These are phyloP conservation scores for Apotomis turbidana DNA, from an alignment of 2,888 invertebrate genomes.

Conservation along the genomic window DNA sequence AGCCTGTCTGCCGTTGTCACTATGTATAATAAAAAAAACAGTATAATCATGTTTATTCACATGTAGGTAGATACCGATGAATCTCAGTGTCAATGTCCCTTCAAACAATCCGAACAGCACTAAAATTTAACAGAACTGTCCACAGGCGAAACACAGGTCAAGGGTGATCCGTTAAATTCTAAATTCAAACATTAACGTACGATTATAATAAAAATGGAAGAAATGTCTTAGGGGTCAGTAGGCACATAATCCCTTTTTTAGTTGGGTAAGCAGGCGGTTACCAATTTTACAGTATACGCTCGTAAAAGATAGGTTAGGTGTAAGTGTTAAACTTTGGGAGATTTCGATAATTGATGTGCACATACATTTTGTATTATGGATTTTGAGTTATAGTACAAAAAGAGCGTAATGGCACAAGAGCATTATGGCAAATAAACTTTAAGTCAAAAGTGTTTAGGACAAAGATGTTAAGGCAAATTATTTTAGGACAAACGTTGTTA, in stretches of 20 bases:
- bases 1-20: neutral
- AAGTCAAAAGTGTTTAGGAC: too few relatives aligned
- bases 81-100: slow-evolving; percentile 23
- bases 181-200: slow-evolving; percentile 30
- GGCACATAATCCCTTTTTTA: neutral
- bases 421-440: too few relatives aligned
- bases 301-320: slow-evolving; percentile 49
- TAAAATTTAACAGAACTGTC: slow-evolving; percentile 14
- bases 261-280: slow-evolving; percentile 24
- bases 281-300: slow-evolving; percentile 62
- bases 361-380: too few relatives aligned
- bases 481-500: too few relatives aligned
- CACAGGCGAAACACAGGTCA: slow-evolving; percentile 35
- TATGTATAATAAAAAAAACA: slow-evolving; percentile 16
- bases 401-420: too few relatives aligned
- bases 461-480: too few relatives aligned
- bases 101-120: slow-evolving; percentile 19
- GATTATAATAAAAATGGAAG: neutral
- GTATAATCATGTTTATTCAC: slow-evolving; percentile 10
- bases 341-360: neutral
- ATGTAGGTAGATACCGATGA: neutral
- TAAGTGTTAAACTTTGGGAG: slow-evolving; percentile 3
- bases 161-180: slow-evolving; percentile 35
- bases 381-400: too few relatives aligned
- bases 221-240: neutral